These are phyloP conservation scores for Thoracochromis brauschi DNA, from an alignment of 2,113 vertebrate genomes.

Conservation along the genomic window DNA sequence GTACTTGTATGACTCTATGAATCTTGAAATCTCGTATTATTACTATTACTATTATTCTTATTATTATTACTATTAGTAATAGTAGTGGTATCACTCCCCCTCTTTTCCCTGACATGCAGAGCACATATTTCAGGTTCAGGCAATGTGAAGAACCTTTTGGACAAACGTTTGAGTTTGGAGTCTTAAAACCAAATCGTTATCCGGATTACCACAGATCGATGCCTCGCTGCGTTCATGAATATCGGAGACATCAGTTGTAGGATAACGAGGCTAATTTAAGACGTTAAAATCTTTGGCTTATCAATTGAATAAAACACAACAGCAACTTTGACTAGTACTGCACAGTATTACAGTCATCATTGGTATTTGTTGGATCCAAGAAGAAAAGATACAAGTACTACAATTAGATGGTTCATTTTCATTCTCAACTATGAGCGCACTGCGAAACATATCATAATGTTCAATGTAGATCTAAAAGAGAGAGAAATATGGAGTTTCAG, in stretches of 20 bases:
- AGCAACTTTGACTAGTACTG: neutral
- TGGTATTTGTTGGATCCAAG: neutral
- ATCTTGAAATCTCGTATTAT: neutral
- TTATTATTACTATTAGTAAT: fast-evolving
- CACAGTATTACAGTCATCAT: fast-evolving
- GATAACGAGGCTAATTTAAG: neutral
- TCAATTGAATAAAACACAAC: neutral
- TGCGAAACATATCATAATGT: neutral
- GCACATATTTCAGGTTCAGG: neutral
- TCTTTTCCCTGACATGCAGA: neutral
- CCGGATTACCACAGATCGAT: neutral
- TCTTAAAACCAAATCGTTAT: neutral
- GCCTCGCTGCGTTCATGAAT: neutral
- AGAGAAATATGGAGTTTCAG: neutral
- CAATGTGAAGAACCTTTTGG: neutral
- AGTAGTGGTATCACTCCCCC: fast-evolving
- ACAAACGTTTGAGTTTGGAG: neutral
- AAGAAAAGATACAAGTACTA: neutral
- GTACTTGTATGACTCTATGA: neutral
- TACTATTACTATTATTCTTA: fast-evolving
- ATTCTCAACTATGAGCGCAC: neutral
- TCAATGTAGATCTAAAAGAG: neutral
- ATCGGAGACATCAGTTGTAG: fast-evolving
- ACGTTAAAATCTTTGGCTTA: neutral
- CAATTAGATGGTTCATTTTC: neutral